Evolutionary conservation across 2,113 vertebrate genomes (phyloP).

Genomic region (Otocyon megalotis): DNA sequence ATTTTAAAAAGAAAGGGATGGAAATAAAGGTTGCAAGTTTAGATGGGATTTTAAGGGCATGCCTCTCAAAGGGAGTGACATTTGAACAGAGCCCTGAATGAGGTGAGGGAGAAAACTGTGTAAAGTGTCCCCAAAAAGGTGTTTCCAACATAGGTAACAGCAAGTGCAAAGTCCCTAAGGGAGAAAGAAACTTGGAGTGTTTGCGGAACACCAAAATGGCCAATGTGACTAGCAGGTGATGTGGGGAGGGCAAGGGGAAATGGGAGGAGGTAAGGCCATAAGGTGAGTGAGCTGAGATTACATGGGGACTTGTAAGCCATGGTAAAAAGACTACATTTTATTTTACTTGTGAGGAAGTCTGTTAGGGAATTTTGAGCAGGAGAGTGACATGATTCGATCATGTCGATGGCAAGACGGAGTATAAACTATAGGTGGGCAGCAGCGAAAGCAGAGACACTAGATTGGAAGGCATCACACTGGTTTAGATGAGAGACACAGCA

Average conservation of each 20-base stretch:
- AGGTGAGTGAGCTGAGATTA: not conserved
- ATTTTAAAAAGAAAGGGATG: no score
- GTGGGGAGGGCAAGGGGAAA: not conserved
- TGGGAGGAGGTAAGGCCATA: not conserved
- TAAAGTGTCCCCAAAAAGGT: not conserved
- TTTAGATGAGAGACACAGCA: not conserved
- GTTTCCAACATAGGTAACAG: not conserved
- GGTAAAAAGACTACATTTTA: not conserved
- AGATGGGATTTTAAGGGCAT: conserved; percentile 11
- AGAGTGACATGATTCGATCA: not conserved
- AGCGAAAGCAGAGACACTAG: not conserved
- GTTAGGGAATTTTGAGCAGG: not conserved
- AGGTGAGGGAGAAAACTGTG: not conserved
- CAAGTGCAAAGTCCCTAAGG: not conserved
- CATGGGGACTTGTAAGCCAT: not conserved
- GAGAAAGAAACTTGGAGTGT: not conserved
- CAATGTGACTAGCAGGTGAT: not conserved
- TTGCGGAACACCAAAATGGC: not conserved
- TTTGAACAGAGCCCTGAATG: conserved; percentile 26
- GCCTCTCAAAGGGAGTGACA: conserved; percentile 33
- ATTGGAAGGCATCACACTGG: not conserved
- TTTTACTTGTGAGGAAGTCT: not conserved
- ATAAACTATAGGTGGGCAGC: not conserved
- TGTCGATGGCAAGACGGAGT: not conserved
- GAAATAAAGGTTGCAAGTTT: conserved; percentile 2